These are phyloP conservation scores for Circaetus gallicus DNA, from an alignment of 2,113 vertebrate genomes.

Conservation along the genomic window DNA sequence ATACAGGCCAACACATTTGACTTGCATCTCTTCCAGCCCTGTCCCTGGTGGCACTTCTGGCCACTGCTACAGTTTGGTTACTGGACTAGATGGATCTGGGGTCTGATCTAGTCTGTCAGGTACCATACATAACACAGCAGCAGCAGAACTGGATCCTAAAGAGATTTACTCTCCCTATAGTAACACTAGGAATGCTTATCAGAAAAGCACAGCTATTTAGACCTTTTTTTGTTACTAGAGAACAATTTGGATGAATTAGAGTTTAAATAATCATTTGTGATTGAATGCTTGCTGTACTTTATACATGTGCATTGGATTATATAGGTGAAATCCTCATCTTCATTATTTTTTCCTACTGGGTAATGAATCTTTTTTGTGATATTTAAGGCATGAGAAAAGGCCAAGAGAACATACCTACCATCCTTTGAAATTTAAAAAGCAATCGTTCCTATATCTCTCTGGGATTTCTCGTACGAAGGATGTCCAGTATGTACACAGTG, in stretches of 20 bases:
- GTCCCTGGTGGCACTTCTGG: neutral
- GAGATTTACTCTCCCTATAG: neutral
- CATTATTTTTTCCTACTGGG: neutral
- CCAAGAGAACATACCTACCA: neutral
- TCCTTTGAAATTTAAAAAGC: neutral
- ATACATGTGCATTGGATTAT: neutral
- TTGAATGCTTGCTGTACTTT: neutral
- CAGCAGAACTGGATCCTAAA: neutral
- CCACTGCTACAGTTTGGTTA: neutral
- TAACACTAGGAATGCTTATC: neutral
- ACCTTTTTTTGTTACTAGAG: neutral
- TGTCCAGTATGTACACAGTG: neutral
- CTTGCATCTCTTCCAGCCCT: neutral
- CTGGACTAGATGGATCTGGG: neutral
- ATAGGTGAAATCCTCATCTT: neutral
- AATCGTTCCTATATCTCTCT: neutral
- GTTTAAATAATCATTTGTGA: neutral
- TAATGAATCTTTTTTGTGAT: neutral
- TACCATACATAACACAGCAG: neutral
- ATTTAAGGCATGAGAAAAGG: neutral
- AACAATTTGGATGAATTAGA: neutral
- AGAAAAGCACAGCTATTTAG: neutral
- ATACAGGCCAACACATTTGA: neutral
- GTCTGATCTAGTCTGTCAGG: neutral
- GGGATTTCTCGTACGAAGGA: neutral